Evolutionary conservation across 1,140 invertebrate genomes (phyloP).

Genomic region (Rhynchophorus ferrugineus): DNA sequence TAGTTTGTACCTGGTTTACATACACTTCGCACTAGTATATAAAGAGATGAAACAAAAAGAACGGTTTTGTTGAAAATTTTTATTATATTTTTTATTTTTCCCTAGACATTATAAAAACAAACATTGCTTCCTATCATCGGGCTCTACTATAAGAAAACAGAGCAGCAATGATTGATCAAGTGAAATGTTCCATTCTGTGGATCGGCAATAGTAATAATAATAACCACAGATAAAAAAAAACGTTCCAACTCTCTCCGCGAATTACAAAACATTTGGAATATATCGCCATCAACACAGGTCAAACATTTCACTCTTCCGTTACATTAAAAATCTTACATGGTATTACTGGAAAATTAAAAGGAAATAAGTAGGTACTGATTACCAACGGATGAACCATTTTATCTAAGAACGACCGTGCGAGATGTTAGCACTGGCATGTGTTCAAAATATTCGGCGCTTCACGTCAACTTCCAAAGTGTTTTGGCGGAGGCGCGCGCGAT

Average conservation of each 20-base stretch:
- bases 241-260: slow-evolving; percentile 5
- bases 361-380: too few relatives aligned
- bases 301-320: not conserved
- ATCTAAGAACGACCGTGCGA: too few relatives aligned
- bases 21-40: too few relatives aligned
- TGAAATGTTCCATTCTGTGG: slow-evolving; percentile 35
- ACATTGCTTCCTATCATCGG: slow-evolving; percentile 37
- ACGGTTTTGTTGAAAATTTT: slow-evolving; percentile 27
- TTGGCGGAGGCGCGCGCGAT: too few relatives aligned
- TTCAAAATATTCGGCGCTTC: too few relatives aligned
- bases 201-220: slow-evolving; percentile 14
- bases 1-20: too few relatives aligned
- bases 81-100: slow-evolving; percentile 23
- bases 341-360: too few relatives aligned
- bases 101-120: slow-evolving; percentile 38
- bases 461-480: too few relatives aligned
- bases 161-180: slow-evolving; percentile 30
- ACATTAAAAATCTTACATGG: not conserved
- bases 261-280: too few relatives aligned
- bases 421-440: too few relatives aligned
- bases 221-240: slow-evolving; percentile 8
- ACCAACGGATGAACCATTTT: too few relatives aligned
- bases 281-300: not conserved
- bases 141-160: slow-evolving; percentile 40
- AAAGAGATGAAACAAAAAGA: too few relatives aligned